Conservation (phyloP, 53 echinoderm and acorn worm species). For the Temnopleurus reevesii region DNA sequence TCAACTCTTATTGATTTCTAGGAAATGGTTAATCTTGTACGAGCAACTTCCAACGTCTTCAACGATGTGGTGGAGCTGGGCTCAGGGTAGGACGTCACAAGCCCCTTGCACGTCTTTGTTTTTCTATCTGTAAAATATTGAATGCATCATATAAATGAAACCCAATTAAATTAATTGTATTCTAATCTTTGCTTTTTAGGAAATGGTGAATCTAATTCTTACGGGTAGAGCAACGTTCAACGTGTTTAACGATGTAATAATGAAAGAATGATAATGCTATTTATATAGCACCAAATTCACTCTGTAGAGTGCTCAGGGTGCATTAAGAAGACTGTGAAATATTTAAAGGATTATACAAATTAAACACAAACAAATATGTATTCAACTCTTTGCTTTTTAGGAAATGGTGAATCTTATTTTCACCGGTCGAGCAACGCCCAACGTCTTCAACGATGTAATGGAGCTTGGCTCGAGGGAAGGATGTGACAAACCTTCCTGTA, state of each 20-base stretch:
- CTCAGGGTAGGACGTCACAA: slow-evolving; percentile 68
- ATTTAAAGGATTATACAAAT: no score
- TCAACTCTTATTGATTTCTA: no score
- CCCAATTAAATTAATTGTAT: background rate
- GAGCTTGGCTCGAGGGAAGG: slow-evolving; percentile 86
- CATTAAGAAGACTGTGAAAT: no score
- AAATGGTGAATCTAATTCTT: slow-evolving; percentile 91
- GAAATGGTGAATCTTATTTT: slow-evolving; percentile 96
- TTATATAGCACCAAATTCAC: no score
- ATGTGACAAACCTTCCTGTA: slow-evolving; percentile 61
- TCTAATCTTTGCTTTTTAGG: slow-evolving; percentile 43
- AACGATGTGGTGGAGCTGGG: slow-evolving; percentile 94
- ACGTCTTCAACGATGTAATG: slow-evolving; percentile 95
- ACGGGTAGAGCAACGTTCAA: slow-evolving; percentile 90
- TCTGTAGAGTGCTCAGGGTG: no score
- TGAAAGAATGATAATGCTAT: no score
- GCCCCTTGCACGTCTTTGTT: no score
- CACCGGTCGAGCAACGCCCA: slow-evolving; percentile 88
- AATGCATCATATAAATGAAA: background rate
- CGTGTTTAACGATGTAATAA: slow-evolving; percentile 90
- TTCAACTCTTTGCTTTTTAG: no score
- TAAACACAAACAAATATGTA: no score
- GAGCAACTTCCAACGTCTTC: slow-evolving; percentile 96
- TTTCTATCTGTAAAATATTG: no score
- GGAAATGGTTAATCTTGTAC: slow-evolving; percentile 94